These are phyloP conservation scores for Drosophila aff. DNA, from an alignment of 1,140 invertebrate genomes.

Conservation along the genomic window DNA sequence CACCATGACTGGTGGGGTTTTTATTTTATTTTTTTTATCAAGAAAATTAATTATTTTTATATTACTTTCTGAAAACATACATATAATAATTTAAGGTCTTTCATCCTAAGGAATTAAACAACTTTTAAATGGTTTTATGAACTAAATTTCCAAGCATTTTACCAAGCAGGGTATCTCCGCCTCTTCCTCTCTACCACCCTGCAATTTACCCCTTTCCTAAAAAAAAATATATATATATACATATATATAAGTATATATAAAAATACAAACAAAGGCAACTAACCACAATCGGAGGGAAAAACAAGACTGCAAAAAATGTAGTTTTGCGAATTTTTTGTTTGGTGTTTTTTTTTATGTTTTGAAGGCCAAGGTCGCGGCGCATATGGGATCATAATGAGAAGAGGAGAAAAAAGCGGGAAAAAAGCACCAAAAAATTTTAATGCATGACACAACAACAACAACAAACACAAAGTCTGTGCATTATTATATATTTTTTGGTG, in stretches of 20 bases:
- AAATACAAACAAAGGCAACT: slow-evolving; percentile 26
- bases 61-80: no score
- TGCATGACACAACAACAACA: slow-evolving; percentile 35
- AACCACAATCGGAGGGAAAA: slow-evolving; percentile 30
- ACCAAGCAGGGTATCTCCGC: background rate
- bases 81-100: no score
- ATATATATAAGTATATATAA: background rate
- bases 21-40: background rate
- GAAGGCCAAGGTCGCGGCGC: slow-evolving; percentile 57
- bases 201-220: background rate
- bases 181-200: background rate
- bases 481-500: slow-evolving; percentile 23
- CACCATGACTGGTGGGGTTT: slow-evolving; percentile 17
- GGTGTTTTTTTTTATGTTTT: slow-evolving; percentile 37
- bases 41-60: no score
- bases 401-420: slow-evolving; percentile 14
- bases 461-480: slow-evolving; percentile 17
- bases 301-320: slow-evolving; percentile 37
- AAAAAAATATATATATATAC: background rate
- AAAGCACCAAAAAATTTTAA: slow-evolving; percentile 41
- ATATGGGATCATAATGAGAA: slow-evolving; percentile 55
- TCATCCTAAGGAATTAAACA: no score
- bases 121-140: background rate
- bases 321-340: slow-evolving; percentile 47
- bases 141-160: slow-evolving; percentile 21